Evolutionary conservation across 2,113 vertebrate genomes (phyloP).

Genomic region (Chinchilla lanigera): DNA sequence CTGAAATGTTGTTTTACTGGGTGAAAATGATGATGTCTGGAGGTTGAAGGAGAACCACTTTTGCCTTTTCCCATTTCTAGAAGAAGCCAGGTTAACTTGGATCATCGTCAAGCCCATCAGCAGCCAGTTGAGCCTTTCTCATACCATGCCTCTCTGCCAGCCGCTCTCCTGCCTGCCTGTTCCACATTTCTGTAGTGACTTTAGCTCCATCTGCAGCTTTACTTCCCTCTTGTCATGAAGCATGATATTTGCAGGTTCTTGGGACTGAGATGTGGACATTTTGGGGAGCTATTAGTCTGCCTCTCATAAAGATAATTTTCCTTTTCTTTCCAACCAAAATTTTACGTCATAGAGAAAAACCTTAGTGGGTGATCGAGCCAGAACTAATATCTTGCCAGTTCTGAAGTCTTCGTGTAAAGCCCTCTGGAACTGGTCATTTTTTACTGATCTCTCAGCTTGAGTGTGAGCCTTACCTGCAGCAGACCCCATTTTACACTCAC

Average conservation of each 20-base stretch:
- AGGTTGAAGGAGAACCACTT: not conserved
- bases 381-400: not conserved
- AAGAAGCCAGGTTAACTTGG: not conserved
- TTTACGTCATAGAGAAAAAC: not conserved
- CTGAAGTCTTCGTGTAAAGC: not conserved
- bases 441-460: not conserved
- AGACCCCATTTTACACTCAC: not conserved
- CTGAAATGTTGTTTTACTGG: not conserved
- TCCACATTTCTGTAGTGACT: not conserved
- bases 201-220: not conserved
- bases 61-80: not conserved
- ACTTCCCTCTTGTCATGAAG: not conserved
- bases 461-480: not conserved
- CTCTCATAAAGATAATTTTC: not conserved
- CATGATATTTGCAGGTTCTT: not conserved
- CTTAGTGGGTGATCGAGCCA: not conserved
- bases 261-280: not conserved
- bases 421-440: not conserved
- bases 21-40: not conserved
- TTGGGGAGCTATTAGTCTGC: not conserved
- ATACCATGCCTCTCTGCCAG: not conserved
- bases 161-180: not conserved
- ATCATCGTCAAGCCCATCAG: not conserved
- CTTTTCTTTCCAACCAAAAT: not conserved
- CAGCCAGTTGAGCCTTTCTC: not conserved